Percentiles rank a stretch among this genome's conserved stretches.
Evolutionary conservation across 2,888 invertebrate genomes (phyloP).

Genomic region (Eurytoma adleriae): DNA sequence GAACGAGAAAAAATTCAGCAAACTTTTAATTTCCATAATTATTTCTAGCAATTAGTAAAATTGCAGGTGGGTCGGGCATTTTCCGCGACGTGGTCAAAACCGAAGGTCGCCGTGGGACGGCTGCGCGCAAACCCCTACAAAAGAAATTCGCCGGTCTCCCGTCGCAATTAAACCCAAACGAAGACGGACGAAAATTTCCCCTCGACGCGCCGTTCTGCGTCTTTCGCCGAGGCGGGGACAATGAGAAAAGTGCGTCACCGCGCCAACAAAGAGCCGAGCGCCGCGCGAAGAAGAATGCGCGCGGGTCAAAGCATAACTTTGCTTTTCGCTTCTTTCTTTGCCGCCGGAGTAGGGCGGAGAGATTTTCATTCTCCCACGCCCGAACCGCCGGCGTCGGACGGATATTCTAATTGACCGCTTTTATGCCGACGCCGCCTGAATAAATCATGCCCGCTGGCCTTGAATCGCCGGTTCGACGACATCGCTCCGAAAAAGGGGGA

Average conservation of each 20-base stretch:
- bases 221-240: neutral
- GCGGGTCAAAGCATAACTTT: neutral
- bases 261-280: slow-evolving; percentile 37
- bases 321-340: neutral
- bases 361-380: neutral
- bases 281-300: slow-evolving; percentile 7
- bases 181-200: neutral
- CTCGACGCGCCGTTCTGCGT: neutral
- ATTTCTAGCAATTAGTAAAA: slow-evolving; percentile 29
- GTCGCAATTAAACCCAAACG: neutral
- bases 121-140: neutral
- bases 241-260: neutral
- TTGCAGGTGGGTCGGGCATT: neutral
- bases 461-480: neutral
- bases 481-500: neutral
- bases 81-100: neutral
- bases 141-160: neutral
- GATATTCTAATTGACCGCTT: neutral
- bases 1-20: neutral
- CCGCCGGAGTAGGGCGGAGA: neutral
- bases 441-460: neutral
- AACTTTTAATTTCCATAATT: slow-evolving; percentile 29
- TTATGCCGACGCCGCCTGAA: neutral
- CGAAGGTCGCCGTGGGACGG: neutral
- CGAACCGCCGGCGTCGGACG: neutral